These are phyloP conservation scores for Colius striatus DNA, from an alignment of 2,113 vertebrate genomes.

Conservation along the genomic window DNA sequence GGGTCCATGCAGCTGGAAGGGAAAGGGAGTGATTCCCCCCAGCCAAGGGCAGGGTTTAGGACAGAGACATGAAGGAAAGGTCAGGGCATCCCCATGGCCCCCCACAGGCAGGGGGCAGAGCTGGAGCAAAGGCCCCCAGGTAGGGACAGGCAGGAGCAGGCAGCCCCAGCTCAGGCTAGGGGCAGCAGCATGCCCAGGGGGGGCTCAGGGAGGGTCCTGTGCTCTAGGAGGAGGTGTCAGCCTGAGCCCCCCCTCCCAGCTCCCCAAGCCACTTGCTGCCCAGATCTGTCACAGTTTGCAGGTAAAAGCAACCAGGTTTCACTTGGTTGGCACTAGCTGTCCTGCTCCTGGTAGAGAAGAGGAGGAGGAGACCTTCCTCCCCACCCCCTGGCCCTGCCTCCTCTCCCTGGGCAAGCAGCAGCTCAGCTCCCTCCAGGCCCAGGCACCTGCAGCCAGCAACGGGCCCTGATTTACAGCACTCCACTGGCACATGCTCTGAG, in stretches of 20 bases:
- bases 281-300: neutral
- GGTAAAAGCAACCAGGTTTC: neutral
- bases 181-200: neutral
- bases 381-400: neutral
- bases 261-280: neutral
- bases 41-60: neutral
- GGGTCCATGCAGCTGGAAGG: neutral
- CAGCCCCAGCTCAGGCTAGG: neutral
- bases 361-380: neutral
- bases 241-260: neutral
- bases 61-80: neutral
- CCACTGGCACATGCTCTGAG: neutral
- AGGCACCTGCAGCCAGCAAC: neutral
- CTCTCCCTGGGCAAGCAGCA: neutral
- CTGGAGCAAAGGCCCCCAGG: neutral
- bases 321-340: slow-evolving; percentile 27
- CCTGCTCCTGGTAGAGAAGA: neutral
- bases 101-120: neutral
- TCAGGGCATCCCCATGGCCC: neutral
- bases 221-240: fast-evolving
- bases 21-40: neutral
- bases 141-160: neutral
- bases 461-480: slow-evolving; percentile 33
- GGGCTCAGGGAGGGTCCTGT: neutral
- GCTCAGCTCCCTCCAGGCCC: neutral